These are phyloP conservation scores for Scaptodrosophila latifasciaeformis DNA, from an alignment of 2,888 invertebrate genomes.

Conservation along the genomic window DNA sequence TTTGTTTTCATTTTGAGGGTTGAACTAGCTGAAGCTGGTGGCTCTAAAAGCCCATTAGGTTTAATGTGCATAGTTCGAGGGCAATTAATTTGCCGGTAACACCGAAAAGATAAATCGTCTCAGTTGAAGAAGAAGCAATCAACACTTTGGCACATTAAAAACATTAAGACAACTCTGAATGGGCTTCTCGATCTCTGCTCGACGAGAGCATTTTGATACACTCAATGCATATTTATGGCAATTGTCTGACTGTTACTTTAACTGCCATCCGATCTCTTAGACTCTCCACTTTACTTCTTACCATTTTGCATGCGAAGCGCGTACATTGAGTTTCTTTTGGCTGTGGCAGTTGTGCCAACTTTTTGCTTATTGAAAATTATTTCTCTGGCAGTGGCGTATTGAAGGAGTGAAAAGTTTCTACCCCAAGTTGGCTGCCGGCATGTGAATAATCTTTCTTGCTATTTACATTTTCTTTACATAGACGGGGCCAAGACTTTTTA, in stretches of 20 bases:
- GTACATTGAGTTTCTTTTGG: neutral
- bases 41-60: slow-evolving; percentile 51
- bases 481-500: slow-evolving; percentile 13
- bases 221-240: too few species aligned
- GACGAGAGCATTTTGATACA: neutral
- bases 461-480: slow-evolving; percentile 12
- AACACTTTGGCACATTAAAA: too few species aligned
- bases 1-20: neutral
- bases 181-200: neutral
- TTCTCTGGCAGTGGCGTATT: slow-evolving; percentile 26
- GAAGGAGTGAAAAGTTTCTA: slow-evolving; percentile 29
- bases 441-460: slow-evolving; percentile 29
- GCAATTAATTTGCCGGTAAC: slow-evolving; percentile 55
- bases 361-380: slow-evolving; percentile 58
- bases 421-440: slow-evolving; percentile 4
- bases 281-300: too few species aligned
- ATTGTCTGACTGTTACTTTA: too few species aligned
- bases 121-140: too few species aligned
- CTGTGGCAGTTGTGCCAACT: neutral
- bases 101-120: slow-evolving; percentile 54
- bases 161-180: slow-evolving; percentile 44
- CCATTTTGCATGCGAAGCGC: too few species aligned
- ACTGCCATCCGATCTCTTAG: too few species aligned
- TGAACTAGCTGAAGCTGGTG: neutral
- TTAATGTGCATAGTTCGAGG: slow-evolving; percentile 62